These are phyloP conservation scores for Echinometra lucunter DNA, from an alignment of 53 echinoderm and acorn worm species.

Conservation along the genomic window DNA sequence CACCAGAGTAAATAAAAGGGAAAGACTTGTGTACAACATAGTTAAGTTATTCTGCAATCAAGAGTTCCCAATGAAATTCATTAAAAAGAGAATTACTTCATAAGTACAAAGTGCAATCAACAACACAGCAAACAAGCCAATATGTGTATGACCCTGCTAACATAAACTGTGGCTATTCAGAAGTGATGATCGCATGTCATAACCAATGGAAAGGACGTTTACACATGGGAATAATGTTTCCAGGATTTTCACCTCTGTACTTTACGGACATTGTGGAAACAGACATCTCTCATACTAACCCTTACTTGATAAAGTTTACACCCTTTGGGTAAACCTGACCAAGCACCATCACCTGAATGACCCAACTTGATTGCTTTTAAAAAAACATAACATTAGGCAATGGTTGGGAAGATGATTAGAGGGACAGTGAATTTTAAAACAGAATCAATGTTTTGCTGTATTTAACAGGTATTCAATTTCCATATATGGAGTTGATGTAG, in stretches of 20 bases:
- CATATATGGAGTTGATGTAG: not conserved
- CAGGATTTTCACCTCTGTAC: too few relatives aligned
- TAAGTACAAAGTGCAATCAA: not conserved
- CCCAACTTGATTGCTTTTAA: not conserved
- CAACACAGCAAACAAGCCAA: not conserved
- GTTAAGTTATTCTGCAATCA: not conserved
- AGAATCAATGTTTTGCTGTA: not conserved
- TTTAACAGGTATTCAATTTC: not conserved
- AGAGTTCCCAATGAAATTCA: not conserved
- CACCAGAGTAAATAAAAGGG: not conserved
- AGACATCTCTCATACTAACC: too few relatives aligned
- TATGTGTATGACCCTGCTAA: not conserved
- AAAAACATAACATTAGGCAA: not conserved
- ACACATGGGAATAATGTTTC: not conserved
- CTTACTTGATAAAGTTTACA: too few relatives aligned
- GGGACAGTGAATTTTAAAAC: not conserved
- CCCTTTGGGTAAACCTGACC: too few relatives aligned
- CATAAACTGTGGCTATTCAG: not conserved
- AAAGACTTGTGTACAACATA: not conserved
- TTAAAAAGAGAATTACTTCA: not conserved
- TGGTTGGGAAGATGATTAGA: not conserved
- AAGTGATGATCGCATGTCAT: too few relatives aligned
- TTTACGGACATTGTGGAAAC: too few relatives aligned
- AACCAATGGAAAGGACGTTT: too few relatives aligned
- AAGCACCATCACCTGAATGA: not conserved